phyloP scores from a whole-genome alignment of 2,888 invertebrate genomes.

The Pseudococcus jackbeardsleyi region DNA sequence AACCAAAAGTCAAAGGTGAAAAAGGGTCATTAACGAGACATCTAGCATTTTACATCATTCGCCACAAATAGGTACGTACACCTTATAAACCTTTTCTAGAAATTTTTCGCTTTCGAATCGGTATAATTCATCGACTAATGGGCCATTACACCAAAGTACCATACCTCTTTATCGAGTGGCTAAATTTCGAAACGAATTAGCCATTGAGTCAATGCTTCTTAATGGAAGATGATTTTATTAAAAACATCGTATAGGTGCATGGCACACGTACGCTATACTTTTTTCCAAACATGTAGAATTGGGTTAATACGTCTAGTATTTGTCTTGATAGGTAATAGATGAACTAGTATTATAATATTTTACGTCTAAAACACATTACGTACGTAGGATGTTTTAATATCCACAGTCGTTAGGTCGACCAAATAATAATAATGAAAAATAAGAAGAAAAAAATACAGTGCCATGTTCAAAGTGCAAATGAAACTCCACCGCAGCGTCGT shows the following conservation, averaged over 20 bases:
- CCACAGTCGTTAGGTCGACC: constrained; percentile 8
- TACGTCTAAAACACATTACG: constrained; percentile 13
- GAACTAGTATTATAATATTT: constrained; percentile 35
- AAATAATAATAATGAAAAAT: neutral
- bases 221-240: constrained; percentile 2
- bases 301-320: constrained; percentile 34
- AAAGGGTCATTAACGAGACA: too few species aligned
- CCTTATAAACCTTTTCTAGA: neutral
- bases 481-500: neutral
- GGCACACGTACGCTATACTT: neutral
- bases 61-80: too few species aligned
- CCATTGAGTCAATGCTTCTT: neutral
- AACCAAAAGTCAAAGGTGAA: too few species aligned
- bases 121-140: neutral
- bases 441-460: neutral
- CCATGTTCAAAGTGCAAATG: neutral
- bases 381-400: constrained; percentile 15
- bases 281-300: constrained; percentile 37
- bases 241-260: neutral
- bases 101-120: constrained; percentile 3
- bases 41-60: too few species aligned
- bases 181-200: neutral
- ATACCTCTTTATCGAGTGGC: neutral
- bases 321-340: constrained; percentile 42
- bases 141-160: neutral